Percentiles rank a stretch among this genome's conserved stretches.
These are phyloP conservation scores for Agapornis roseicollis DNA, from an alignment of 2,113 vertebrate genomes.

Conservation along the genomic window DNA sequence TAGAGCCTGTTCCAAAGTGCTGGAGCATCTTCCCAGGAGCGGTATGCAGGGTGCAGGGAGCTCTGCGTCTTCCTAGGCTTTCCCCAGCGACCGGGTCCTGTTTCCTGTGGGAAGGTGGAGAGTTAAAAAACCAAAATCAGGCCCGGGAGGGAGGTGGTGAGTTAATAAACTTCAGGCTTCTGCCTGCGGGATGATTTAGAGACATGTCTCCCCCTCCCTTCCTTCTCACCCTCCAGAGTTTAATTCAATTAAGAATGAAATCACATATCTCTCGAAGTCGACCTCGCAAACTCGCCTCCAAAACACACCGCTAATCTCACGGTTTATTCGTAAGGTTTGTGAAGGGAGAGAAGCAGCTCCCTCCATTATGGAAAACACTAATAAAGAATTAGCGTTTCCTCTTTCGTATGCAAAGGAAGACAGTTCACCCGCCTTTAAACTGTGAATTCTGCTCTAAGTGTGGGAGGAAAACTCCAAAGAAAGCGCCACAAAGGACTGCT, in stretches of 20 bases:
- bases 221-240: neutral
- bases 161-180: neutral
- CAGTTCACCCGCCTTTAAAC: neutral
- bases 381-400: neutral
- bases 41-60: neutral
- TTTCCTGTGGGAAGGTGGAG: neutral
- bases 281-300: neutral
- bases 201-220: neutral
- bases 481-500: neutral
- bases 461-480: neutral
- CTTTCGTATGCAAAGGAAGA: neutral
- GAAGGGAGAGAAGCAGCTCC: neutral
- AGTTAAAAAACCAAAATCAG: neutral
- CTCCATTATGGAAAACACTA: neutral
- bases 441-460: neutral
- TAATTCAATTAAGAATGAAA: neutral
- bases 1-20: neutral
- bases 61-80: neutral
- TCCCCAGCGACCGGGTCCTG: neutral
- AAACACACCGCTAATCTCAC: neutral
- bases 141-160: neutral
- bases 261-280: neutral
- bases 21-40: neutral
- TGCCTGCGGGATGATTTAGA: neutral
- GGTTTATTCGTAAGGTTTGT: neutral